Conservation (phyloP, 2,113 vertebrate species). For the Colossoma macropomum region DNA sequence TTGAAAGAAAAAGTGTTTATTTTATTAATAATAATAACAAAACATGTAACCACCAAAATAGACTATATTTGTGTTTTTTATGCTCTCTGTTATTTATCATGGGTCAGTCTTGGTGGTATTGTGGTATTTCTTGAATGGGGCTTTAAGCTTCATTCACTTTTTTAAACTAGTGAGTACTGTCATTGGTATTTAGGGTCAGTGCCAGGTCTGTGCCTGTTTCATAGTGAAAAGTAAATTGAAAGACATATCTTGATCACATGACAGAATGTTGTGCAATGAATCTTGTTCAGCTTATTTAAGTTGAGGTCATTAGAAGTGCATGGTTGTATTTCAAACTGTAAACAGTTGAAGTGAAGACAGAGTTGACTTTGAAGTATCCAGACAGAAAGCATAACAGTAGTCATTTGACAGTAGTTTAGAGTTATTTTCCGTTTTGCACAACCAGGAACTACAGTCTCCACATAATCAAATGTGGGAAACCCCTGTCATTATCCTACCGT, state of each 20-base stretch:
- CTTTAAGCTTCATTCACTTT: not conserved
- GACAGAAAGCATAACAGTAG: not conserved
- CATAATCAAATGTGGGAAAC: constrained; percentile 37
- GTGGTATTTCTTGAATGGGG: not conserved
- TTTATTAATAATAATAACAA: no score
- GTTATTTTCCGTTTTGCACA: not conserved
- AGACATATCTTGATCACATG: no score
- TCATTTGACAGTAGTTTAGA: not conserved
- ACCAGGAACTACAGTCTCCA: constrained; percentile 36
- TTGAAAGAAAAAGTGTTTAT: no score
- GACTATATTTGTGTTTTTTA: no score
- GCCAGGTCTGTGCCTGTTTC: no score
- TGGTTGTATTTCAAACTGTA: not conserved
- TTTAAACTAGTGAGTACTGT: no score
- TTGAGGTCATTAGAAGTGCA: not conserved
- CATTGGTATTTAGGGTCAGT: no score
- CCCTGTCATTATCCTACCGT: not conserved
- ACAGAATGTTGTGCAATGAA: not conserved
- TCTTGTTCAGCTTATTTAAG: not conserved
- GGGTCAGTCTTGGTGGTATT: no score
- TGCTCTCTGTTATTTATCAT: no score
- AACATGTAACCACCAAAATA: no score
- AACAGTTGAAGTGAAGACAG: not conserved
- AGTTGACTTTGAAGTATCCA: no score
- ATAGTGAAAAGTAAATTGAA: no score